Percentiles rank a stretch among this genome's conserved stretches.
Conservation (phyloP, 2,888 invertebrate genomes). For the Apodemia zela region DNA sequence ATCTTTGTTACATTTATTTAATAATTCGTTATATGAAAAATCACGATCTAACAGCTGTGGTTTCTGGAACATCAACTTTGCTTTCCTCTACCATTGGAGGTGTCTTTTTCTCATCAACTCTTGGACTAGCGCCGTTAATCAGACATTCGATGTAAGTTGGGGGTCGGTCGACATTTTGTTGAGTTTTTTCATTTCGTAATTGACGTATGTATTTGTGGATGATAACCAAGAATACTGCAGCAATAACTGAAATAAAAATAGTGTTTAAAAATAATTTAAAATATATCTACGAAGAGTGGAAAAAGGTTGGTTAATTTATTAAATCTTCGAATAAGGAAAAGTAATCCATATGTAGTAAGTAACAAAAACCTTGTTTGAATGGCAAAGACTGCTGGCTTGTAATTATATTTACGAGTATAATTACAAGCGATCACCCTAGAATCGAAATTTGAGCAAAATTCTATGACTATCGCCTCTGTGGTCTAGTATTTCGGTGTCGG, state of each 20-base stretch:
- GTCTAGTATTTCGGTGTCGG: too few relatives aligned
- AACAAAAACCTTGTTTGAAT: too few relatives aligned
- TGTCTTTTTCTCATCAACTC: constrained; percentile 28
- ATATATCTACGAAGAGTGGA: background rate
- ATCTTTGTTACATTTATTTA: background rate
- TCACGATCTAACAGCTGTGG: background rate
- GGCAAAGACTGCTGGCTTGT: too few relatives aligned
- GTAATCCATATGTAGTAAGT: too few relatives aligned
- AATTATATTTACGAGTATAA: too few relatives aligned
- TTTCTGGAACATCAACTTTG: constrained; percentile 24
- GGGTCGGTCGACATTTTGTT: constrained; percentile 45
- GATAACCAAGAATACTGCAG: constrained; percentile 42
- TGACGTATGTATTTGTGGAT: constrained; percentile 46
- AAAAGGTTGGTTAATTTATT: too few relatives aligned
- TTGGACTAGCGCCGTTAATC: constrained; percentile 35
- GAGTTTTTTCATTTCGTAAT: constrained; percentile 41
- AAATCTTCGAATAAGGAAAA: too few relatives aligned
- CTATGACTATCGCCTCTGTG: too few relatives aligned
- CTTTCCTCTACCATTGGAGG: constrained; percentile 23
- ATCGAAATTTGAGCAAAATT: too few relatives aligned
- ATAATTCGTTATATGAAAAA: background rate
- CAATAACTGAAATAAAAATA: constrained; percentile 39
- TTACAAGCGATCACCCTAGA: too few relatives aligned
- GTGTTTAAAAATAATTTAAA: background rate
- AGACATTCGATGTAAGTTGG: constrained; percentile 59